Evolutionary conservation across 2,113 vertebrate species (phyloP).

Genomic region (Paradoxurus hermaphroditus): DNA sequence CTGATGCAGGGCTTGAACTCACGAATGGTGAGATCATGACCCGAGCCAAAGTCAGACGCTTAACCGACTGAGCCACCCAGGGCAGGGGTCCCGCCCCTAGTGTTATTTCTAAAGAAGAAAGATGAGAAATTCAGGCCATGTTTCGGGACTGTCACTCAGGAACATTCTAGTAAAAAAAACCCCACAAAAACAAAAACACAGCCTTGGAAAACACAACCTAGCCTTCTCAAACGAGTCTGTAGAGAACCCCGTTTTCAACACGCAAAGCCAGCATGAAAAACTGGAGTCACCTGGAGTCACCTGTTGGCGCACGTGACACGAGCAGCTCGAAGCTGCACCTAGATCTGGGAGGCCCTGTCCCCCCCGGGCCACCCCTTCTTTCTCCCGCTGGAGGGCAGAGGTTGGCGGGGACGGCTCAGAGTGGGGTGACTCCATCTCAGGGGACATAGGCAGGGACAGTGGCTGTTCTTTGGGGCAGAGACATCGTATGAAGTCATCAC

Average conservation of each 20-base stretch:
- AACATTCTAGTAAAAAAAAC: background rate
- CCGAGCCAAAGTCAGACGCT: too few species aligned
- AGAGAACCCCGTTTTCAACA: background rate
- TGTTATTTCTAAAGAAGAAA: background rate
- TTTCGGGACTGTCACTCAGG: background rate
- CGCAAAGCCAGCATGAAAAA: too few species aligned
- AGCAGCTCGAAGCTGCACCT: fast-evolving
- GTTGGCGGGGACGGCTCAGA: background rate
- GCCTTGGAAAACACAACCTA: background rate
- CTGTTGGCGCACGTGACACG: fast-evolving
- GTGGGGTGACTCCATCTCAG: background rate
- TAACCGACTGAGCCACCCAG: too few species aligned
- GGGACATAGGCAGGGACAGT: background rate
- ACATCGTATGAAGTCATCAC: fast-evolving
- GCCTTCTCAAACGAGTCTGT: background rate
- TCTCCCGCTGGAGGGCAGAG: background rate
- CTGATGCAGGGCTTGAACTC: too few species aligned
- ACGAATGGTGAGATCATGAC: too few species aligned
- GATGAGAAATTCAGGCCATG: background rate
- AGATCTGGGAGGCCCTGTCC: background rate
- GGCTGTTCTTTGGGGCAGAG: background rate
- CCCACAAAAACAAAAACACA: background rate
- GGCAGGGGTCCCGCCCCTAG: too few species aligned
- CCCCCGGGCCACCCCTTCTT: fast-evolving
- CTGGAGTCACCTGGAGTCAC: fast-evolving